Percentiles rank a stretch among this genome's conserved stretches.
phyloP scores from a whole-genome alignment of 2,888 invertebrate species.

The Caenorhabditis wallacei region DNA sequence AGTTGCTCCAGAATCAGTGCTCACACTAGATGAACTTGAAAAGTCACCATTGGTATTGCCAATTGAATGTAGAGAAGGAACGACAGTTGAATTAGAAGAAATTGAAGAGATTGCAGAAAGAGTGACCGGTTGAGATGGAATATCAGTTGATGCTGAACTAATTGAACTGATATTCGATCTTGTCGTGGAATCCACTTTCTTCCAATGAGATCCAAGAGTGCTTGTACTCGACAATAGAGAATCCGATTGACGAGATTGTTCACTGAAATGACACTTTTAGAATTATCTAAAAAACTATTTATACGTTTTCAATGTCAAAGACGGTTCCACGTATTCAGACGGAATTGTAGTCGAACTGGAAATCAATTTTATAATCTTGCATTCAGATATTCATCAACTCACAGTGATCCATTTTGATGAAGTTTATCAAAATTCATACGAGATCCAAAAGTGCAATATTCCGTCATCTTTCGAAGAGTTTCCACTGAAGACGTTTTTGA shows the following conservation, averaged over 20 bases:
- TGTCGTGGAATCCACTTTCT: constrained; percentile 3
- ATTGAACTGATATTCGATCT: neutral
- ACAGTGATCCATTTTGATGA: neutral
- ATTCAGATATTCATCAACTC: neutral
- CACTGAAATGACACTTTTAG: neutral
- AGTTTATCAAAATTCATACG: constrained; percentile 20
- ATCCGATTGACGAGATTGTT: neutral
- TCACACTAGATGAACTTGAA: neutral
- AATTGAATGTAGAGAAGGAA: neutral
- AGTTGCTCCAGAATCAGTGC: neutral
- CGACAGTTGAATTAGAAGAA: neutral
- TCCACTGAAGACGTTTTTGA: constrained; percentile 22
- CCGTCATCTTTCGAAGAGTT: constrained; percentile 43
- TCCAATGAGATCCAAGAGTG: constrained; percentile 45
- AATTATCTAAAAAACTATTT: neutral
- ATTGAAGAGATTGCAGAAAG: neutral
- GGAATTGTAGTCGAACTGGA: neutral
- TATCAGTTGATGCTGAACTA: neutral
- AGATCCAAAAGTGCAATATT: constrained; percentile 44
- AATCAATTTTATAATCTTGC: neutral
- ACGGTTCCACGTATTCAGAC: neutral
- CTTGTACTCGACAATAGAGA: constrained; percentile 3
- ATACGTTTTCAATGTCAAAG: neutral
- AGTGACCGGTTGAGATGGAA: neutral
- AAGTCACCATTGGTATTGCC: neutral